Base-by-base conservation (phyloP, 2,888 invertebrate species). In the Plutella xylostella region DNA sequence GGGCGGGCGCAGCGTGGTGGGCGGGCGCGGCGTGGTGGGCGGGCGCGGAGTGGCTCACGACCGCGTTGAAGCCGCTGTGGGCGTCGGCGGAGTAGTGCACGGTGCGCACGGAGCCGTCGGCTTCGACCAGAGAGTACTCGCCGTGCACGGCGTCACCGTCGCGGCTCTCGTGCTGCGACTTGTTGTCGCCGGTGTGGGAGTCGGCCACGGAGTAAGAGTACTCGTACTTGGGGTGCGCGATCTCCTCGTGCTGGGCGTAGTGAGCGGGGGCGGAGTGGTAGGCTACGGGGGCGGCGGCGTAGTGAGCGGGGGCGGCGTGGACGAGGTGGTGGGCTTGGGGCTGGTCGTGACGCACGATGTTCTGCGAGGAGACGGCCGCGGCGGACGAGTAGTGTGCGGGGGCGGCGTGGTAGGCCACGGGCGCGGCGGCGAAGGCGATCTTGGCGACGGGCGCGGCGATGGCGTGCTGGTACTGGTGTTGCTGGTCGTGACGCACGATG, bases 111-210 rank as follows among this genome's bases (percentile, higher is more conserved):
- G 85, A 82, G 51, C 85, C 85, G 48, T 78, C 80, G 30, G 85
- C 76, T 52, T 85, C 85, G 51, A 77, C 74, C 47, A 85, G 64
- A 19, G 76, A 79, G 63, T 87, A 87, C 49, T 86, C 79, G 42
- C 87, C 87, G 60, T 79, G 74, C 47, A 87, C 87, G 18, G 72
- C 77, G 53, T 86, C 79, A 15, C 87, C 87, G 61, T 80, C 76
- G 45, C 73, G 68, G 52, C 68, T 64, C 62, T 84, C 83, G 42
- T 69, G 62, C 57, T 84, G 84, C 55, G 73, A 72, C 63, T 84
- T 83, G 57, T 77, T 70, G 64, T 84, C 84, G 11, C 83, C 85
- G 43, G 80, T 76, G 50, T 83, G 79, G 3, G 64, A 61, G 47
- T 85, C 85, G 48, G 78, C 68, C 1, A 75, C 79, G 0, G 78